These are phyloP conservation scores for Mionectes olivaceus DNA, from an alignment of 2,797 vertebrate genomes.

Conservation along the genomic window DNA sequence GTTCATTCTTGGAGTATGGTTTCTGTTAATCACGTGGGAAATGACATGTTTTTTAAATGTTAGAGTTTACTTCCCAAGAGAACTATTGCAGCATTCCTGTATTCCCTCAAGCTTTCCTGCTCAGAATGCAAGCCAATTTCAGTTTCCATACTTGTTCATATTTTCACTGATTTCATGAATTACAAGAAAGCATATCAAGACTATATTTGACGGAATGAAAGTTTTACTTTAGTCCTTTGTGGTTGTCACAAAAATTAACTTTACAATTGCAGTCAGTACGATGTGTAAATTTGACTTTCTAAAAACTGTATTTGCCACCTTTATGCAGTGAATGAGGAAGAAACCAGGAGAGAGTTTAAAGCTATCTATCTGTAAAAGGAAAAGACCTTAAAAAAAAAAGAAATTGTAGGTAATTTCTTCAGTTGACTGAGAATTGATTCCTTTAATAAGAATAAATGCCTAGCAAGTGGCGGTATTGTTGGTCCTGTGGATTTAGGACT, in stretches of 20 bases:
- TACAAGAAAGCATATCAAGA: neutral
- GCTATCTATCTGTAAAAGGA: neutral
- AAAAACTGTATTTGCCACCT: neutral
- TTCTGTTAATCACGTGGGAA: neutral
- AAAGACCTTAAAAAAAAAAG: neutral
- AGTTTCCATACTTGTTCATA: neutral
- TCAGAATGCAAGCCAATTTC: neutral
- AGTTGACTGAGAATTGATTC: slow-evolving; percentile 6
- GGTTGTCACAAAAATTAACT: neutral
- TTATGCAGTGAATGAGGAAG: neutral
- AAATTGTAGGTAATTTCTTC: neutral
- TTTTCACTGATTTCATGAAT: neutral
- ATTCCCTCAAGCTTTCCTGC: neutral
- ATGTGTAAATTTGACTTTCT: neutral
- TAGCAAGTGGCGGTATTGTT: neutral
- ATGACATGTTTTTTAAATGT: neutral
- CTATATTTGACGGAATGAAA: neutral
- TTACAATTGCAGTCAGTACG: neutral
- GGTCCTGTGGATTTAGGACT: neutral
- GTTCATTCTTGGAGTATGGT: neutral
- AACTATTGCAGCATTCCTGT: neutral
- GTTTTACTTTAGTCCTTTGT: neutral
- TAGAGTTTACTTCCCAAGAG: neutral
- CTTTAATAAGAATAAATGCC: neutral
- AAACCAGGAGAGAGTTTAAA: neutral